phyloP scores from a whole-genome alignment of 2,888 invertebrate genomes.

The Nephrotoma flavescens region DNA sequence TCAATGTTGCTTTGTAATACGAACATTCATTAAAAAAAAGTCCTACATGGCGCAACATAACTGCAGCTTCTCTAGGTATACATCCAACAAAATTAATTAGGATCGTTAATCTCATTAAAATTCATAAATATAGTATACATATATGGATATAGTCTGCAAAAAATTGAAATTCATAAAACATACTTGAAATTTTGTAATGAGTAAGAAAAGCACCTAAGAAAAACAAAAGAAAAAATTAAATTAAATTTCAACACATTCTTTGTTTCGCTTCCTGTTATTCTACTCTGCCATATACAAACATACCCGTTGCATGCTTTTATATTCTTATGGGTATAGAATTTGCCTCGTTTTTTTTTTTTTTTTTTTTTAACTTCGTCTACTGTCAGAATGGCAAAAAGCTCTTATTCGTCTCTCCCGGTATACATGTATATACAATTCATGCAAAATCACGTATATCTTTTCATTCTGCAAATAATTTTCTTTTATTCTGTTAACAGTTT shows the following conservation, averaged over 20 bases:
- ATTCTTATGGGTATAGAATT: background rate
- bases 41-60: too few relatives aligned
- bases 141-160: background rate
- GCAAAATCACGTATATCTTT: background rate
- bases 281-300: background rate
- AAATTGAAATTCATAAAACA: background rate
- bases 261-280: background rate
- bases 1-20: too few relatives aligned
- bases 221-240: background rate
- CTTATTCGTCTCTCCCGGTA: background rate
- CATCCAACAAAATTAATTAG: background rate
- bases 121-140: background rate
- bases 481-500: background rate
- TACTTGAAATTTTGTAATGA: background rate
- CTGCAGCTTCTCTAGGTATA: too few relatives aligned
- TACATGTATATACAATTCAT: background rate
- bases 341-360: background rate
- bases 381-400: background rate
- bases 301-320: background rate
- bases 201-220: background rate
- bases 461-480: background rate
- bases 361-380: background rate
- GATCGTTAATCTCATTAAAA: background rate
- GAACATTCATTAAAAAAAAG: too few relatives aligned
- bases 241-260: background rate